phyloP scores from a whole-genome alignment of 2,888 invertebrate species.

The Drosophila testacea region DNA sequence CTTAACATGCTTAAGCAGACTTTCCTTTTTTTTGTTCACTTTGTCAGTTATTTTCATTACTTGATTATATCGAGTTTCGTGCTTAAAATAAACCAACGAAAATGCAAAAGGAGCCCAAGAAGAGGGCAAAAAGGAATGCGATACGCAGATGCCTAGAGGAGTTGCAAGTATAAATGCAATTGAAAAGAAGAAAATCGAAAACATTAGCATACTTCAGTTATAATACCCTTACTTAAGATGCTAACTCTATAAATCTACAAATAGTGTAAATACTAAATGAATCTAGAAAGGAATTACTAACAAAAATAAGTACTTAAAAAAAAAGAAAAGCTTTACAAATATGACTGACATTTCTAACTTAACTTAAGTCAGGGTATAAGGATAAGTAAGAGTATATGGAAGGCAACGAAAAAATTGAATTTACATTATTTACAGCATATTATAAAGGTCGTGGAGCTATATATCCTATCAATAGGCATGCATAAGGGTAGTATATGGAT shows the following conservation, averaged over 20 bases:
- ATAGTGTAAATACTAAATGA: too few species aligned
- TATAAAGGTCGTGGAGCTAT: slow-evolving; percentile 41
- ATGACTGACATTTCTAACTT: not conserved
- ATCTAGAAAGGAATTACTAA: too few species aligned
- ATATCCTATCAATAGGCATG: slow-evolving; percentile 38
- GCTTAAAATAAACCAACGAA: slow-evolving; percentile 18
- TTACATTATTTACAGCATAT: slow-evolving; percentile 79
- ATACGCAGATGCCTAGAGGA: slow-evolving; percentile 30
- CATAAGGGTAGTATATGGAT: slow-evolving; percentile 22
- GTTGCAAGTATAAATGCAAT: slow-evolving; percentile 51
- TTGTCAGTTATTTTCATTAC: slow-evolving; percentile 54
- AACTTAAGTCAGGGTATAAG: not conserved
- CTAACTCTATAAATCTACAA: not conserved
- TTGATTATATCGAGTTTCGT: slow-evolving; percentile 52
- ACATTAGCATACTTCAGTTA: slow-evolving; percentile 1
- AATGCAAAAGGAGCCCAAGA: slow-evolving; percentile 17
- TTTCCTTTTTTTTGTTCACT: slow-evolving; percentile 4
- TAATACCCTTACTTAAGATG: slow-evolving; percentile 23
- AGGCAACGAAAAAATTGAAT: slow-evolving; percentile 65
- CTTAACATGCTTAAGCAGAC: not conserved
- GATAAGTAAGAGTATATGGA: slow-evolving; percentile 30
- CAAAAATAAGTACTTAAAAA: too few species aligned
- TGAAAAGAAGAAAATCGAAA: slow-evolving; percentile 18
- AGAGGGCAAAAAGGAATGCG: slow-evolving; percentile 35
- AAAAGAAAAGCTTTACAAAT: too few species aligned